Evolutionary conservation across 2,888 invertebrate genomes (phyloP), one percentile per base, ranked within the genome.

Genomic region (Philereme vetulata): DNA sequence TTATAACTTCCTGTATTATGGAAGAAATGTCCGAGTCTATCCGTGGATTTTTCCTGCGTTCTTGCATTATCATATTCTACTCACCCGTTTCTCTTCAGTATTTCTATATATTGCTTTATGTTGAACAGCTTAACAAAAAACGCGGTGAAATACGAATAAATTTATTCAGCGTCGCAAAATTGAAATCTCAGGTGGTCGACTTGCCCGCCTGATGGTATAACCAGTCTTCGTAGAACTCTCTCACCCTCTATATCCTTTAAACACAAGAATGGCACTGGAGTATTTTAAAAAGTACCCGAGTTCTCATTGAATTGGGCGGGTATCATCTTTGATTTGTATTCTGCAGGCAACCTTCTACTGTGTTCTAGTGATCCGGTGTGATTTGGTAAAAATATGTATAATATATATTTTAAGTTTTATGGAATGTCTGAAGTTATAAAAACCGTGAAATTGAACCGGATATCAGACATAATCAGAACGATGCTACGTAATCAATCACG

Each of bases 151-250:
- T 82, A 82, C 75, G 83, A 84, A 88, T 85, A 89, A 87, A 88
- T 88, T 86, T 88, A 88, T 87, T 84, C 86, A 81, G 80, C 83
- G 82, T 80, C 81, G 81, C 83, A 79, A 90, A 88, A 90, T 90
- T 90, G 88, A 88, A 90, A 90, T 90, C 89, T 89, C 90, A 90
- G 88, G 89, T 90, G 90, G 86, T 82, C 82, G 80, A 71, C 72
- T 72, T 64, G 75, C 77, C 72, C 75, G 78, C 70, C 77, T 76
- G 70, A 65, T 72, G 65, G 65, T 60, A 58, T 60, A 65, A 66
- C 86, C 84, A 80, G 63, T 56, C 5, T 76, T 46, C 43, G 36
- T 40, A 72, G 86, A 78, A 63, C 85, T 71, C 62, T 74, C 62
- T 65, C 61, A 56, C 65, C 65, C 66, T 70, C 68, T 65, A 61